phyloP scores from a whole-genome alignment of 2,888 invertebrate species.

The Fragum whitleyi region DNA sequence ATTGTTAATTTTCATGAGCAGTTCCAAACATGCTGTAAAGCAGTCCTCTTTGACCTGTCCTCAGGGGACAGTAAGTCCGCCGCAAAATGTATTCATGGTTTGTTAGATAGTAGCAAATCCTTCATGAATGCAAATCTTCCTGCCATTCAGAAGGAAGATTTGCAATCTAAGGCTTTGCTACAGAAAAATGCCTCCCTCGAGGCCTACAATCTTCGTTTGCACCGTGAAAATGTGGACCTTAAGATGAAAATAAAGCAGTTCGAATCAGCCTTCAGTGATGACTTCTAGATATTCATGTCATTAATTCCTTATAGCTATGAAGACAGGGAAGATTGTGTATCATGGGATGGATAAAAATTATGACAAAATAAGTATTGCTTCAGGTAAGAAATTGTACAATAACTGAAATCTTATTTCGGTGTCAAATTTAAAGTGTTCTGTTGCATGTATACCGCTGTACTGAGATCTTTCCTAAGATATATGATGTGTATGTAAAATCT shows the following conservation, averaged over 20 bases:
- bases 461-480: too few species aligned
- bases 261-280: slow-evolving; percentile 1
- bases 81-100: not conserved
- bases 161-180: not conserved
- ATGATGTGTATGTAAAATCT: too few species aligned
- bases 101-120: not conserved
- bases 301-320: too few species aligned
- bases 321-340: too few species aligned
- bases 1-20: not conserved
- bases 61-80: not conserved
- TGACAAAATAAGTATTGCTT: too few species aligned
- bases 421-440: too few species aligned
- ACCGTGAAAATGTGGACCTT: not conserved
- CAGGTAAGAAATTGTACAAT: too few species aligned
- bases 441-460: too few species aligned
- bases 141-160: not conserved
- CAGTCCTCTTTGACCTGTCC: not conserved
- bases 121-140: not conserved
- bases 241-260: not conserved
- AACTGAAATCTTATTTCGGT: too few species aligned
- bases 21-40: slow-evolving; percentile 1
- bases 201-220: slow-evolving; percentile 1
- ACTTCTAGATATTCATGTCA: not conserved
- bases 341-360: too few species aligned
- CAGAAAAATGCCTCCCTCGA: not conserved